A percentile compares a stretch with the other conserved stretches of the same genome.
Evolutionary conservation across 2,888 invertebrate species (phyloP).

Genomic region (Teleiodes luculella): DNA sequence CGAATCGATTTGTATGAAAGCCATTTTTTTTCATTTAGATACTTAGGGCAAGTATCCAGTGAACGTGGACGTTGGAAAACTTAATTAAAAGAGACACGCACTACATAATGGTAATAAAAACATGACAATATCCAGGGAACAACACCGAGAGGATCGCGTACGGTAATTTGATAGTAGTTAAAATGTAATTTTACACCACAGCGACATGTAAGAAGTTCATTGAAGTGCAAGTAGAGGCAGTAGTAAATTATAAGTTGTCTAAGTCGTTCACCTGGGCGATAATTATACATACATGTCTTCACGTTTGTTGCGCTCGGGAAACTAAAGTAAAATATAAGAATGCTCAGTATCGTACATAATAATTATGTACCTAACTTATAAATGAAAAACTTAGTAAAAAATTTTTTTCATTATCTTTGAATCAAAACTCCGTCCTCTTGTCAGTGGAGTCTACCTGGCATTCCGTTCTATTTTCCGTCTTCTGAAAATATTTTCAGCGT

Average conservation of each 20-base stretch:
- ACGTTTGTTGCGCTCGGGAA: background rate
- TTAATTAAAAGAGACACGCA: background rate
- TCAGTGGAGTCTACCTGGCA: too few species aligned
- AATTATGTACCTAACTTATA: too few species aligned
- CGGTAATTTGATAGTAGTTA: slow-evolving; percentile 2
- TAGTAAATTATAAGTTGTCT: slow-evolving; percentile 22
- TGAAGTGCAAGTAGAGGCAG: slow-evolving; percentile 24
- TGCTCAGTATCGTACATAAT: too few species aligned
- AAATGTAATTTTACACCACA: background rate
- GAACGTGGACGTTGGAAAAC: background rate
- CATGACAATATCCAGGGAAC: background rate
- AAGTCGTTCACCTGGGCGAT: slow-evolving; percentile 25
- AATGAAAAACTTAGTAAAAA: too few species aligned
- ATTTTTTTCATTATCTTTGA: too few species aligned
- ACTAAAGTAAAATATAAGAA: background rate
- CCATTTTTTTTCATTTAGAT: too few species aligned
- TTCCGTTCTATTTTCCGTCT: too few species aligned
- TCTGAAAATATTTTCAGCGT: too few species aligned
- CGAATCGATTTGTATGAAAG: too few species aligned
- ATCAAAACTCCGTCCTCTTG: too few species aligned
- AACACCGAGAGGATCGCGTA: slow-evolving; percentile 1
- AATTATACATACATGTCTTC: slow-evolving; percentile 1
- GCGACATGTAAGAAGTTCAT: slow-evolving; percentile 18
- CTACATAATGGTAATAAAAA: background rate
- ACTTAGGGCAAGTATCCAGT: too few species aligned